These are phyloP conservation scores for Thera britannica DNA, from an alignment of 2,888 invertebrate species.

Conservation along the genomic window DNA sequence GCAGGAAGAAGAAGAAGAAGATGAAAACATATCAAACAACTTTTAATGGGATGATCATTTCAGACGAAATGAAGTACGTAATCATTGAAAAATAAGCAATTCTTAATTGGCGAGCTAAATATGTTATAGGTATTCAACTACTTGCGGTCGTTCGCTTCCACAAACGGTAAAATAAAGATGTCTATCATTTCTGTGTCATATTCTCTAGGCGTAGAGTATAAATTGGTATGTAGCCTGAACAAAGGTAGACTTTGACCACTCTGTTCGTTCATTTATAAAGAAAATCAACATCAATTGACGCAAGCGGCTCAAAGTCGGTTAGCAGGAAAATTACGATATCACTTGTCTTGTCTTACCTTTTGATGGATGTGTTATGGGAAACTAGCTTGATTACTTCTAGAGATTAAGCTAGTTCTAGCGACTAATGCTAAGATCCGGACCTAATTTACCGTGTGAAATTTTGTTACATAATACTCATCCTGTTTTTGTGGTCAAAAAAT, in stretches of 20 bases:
- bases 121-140: conserved; percentile 13
- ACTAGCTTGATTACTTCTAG: background rate
- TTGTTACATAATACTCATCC: too few species aligned
- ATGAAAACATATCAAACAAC: background rate
- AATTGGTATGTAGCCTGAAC: conserved; percentile 11
- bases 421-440: too few species aligned
- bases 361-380: conserved; percentile 28
- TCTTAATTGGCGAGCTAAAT: conserved; percentile 40
- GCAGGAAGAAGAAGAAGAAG: too few species aligned
- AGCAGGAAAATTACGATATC: conserved; percentile 29
- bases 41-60: background rate
- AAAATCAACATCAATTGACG: conserved; percentile 62
- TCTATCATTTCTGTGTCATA: conserved; percentile 12
- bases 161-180: background rate
- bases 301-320: conserved; percentile 17
- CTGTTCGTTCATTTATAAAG: conserved; percentile 43
- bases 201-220: background rate
- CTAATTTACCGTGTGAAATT: too few species aligned
- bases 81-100: conserved; percentile 49
- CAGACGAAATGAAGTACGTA: background rate
- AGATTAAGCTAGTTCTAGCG: conserved; percentile 1
- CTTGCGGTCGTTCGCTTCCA: conserved; percentile 49
- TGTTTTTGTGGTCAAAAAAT: too few species aligned
- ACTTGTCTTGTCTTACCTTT: conserved; percentile 21
- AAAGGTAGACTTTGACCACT: conserved; percentile 55